Percentiles rank a stretch among this genome's conserved stretches.
These are phyloP conservation scores for Tuberolachnus salignus DNA, from an alignment of 2,888 invertebrate species.

Conservation along the genomic window DNA sequence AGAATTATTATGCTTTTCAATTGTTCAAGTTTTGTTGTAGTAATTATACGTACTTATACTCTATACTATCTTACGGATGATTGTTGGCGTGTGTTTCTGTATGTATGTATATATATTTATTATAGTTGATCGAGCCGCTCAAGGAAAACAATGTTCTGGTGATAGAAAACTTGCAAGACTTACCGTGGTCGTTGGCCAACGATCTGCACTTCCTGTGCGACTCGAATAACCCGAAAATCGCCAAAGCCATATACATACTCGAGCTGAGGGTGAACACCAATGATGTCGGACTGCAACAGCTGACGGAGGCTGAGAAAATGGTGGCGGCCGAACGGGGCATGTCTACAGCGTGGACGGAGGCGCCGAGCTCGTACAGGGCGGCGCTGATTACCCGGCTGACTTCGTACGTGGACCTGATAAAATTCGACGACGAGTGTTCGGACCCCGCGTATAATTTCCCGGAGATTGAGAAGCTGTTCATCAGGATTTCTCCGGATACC, in stretches of 20 bases:
- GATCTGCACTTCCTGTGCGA: slow-evolving; percentile 25
- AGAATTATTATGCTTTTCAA: no score
- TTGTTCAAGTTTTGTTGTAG: no score
- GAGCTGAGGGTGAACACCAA: slow-evolving; percentile 4
- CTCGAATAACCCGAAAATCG: slow-evolving; percentile 10
- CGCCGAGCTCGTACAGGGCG: not conserved
- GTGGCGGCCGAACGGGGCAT: not conserved
- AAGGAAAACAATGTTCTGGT: slow-evolving; percentile 30
- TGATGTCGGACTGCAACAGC: not conserved
- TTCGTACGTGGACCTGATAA: not conserved
- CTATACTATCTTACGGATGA: not conserved
- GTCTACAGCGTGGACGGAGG: not conserved
- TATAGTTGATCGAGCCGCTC: slow-evolving; percentile 7
- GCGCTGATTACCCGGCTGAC: slow-evolving; percentile 17
- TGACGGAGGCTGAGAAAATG: not conserved
- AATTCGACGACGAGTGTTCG: not conserved
- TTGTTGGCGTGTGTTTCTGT: not conserved
- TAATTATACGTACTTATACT: no score
- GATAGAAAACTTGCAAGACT: slow-evolving; percentile 49
- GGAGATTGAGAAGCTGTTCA: not conserved
- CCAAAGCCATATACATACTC: slow-evolving; percentile 25
- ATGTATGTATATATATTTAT: not conserved
- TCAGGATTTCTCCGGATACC: slow-evolving; percentile 5
- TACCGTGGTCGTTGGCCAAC: slow-evolving; percentile 35
- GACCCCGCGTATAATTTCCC: no score